These are phyloP conservation scores for Eurystomus gularis DNA, from an alignment of 2,113 vertebrate genomes.

Conservation along the genomic window DNA sequence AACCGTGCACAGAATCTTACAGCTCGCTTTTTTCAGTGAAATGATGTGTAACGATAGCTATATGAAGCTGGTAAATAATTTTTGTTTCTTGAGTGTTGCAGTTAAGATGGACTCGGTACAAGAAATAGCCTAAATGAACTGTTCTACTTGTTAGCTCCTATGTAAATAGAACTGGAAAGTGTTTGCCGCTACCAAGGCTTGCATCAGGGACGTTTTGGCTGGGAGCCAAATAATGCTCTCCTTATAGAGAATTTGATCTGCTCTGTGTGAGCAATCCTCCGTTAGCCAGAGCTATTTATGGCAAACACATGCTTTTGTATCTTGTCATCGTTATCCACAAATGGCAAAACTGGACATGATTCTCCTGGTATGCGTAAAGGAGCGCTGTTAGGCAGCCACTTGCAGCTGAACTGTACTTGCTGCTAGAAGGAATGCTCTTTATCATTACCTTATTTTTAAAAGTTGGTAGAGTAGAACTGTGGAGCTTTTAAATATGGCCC, in stretches of 20 bases:
- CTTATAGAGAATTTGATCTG: constrained; percentile 91
- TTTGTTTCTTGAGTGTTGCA: not conserved
- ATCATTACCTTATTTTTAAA: constrained; percentile 54
- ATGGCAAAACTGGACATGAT: constrained; percentile 90
- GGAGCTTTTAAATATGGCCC: not conserved
- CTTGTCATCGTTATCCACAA: constrained; percentile 94
- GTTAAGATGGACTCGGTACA: not conserved
- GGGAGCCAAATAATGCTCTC: constrained; percentile 76
- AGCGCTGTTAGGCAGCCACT: constrained; percentile 68
- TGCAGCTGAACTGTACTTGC: constrained; percentile 54
- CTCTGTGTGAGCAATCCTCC: constrained; percentile 81
- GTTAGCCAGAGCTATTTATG: constrained; percentile 91
- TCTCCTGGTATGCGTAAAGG: constrained; percentile 80
- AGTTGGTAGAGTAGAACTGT: not conserved
- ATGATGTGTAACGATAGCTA: not conserved
- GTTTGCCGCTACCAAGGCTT: constrained; percentile 70
- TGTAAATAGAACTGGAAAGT: constrained; percentile 65
- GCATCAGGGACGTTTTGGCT: constrained; percentile 71
- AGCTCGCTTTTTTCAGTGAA: not conserved
- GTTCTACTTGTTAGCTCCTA: constrained; percentile 59
- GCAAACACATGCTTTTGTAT: constrained; percentile 93
- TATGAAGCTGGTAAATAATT: not conserved
- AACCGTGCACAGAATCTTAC: not conserved
- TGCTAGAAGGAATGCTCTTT: constrained; percentile 65
- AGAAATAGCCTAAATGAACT: constrained; percentile 25